Conservation (phyloP, 2,113 vertebrate species). For the Origma solitaria region DNA sequence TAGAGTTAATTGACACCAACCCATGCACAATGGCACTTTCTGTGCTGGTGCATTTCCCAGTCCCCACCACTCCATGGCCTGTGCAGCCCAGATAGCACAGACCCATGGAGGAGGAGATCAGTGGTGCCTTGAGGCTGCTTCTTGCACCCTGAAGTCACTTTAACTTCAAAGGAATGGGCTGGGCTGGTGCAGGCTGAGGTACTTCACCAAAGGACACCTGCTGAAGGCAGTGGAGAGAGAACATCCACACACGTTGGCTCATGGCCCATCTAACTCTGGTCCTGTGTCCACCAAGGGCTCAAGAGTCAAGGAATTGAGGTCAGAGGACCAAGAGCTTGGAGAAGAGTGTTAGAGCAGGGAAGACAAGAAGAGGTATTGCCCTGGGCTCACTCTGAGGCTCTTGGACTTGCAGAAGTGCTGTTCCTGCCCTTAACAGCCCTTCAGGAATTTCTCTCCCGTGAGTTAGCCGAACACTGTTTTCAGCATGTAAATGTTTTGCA, state of each 20-base stretch:
- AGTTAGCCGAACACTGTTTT: neutral
- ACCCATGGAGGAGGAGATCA: neutral
- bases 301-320: neutral
- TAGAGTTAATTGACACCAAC: neutral
- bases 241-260: neutral
- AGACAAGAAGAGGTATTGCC: neutral
- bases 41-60: neutral
- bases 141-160: neutral
- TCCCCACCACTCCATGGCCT: neutral
- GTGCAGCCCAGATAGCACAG: neutral
- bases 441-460: neutral
- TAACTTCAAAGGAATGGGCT: neutral
- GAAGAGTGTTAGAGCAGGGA: neutral
- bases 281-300: neutral
- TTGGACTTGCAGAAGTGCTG: neutral
- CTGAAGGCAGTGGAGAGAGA: neutral
- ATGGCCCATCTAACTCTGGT: neutral
- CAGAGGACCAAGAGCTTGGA: neutral
- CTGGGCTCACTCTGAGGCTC: neutral
- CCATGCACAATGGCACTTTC: neutral
- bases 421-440: neutral
- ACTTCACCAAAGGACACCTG: neutral
- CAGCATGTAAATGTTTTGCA: neutral
- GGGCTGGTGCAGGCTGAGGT: neutral
- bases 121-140: neutral